Evolutionary conservation across 2,113 vertebrate genomes (phyloP), one percentile per base, ranked within the genome.

Genomic region (Glaucidium brasilianum): DNA sequence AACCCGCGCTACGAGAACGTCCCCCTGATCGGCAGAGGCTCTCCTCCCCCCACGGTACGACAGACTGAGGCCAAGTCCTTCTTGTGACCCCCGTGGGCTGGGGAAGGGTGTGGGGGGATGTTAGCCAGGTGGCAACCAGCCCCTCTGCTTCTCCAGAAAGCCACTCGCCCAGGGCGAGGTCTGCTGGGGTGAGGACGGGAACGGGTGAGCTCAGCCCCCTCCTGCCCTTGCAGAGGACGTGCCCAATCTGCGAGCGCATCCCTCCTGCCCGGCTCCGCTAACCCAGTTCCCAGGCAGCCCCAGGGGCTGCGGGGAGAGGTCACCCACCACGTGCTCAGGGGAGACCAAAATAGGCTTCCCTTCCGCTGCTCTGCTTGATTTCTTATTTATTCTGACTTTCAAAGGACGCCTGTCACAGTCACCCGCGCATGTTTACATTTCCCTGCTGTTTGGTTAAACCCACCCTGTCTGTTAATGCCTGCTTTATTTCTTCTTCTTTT

Each of bases 21-120:
- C 60, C 99, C 99, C 6, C 98, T 99, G 95, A 99, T 99, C 29
- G 99, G 99, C 92, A 98, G 99, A 97, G 99, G 99, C 56, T 99
- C 99, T 41, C 99, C 99, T 15, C 99, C 99, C 11, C 99, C 99
- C 88, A 99, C 99, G 98, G 99, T 99, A 98, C 97, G 98, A 96
- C 97, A 97, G 96, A 87, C 95, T 5, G 78, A 96, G 96, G 97
- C 91, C 82, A 95, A 97, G 32, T 37, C 96, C 22, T 90, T 90
- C 90, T 85, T 91, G 89, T 96, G 96, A 92, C 14, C 2, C 12
- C 37, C 56, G 0, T 0, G 56, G 15, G 62, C 16, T 2, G 8
- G 17, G 32, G 41, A 6, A 8, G 14, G 34, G 35, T 20, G 53
- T 29, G 15, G 21, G 45, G 19, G 45, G 45, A 19, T 43, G 35